phyloP scores from a whole-genome alignment of 2,888 invertebrate genomes.

The Apamea anceps region DNA sequence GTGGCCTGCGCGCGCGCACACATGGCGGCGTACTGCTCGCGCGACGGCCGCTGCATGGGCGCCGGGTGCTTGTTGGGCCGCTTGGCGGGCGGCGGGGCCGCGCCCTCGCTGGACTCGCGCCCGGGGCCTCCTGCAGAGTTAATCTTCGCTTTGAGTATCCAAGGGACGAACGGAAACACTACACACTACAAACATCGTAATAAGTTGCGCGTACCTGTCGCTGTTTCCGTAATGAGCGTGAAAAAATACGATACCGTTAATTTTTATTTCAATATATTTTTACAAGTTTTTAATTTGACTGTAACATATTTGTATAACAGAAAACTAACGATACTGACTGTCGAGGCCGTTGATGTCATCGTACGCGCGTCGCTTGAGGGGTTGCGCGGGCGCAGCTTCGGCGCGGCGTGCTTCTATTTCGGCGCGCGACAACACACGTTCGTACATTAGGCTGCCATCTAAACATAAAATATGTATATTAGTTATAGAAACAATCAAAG shows the following conservation, averaged over 20 bases:
- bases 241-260: conserved; percentile 55
- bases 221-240: conserved; percentile 68
- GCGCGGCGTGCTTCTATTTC: conserved; percentile 92
- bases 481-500: conserved; percentile 7
- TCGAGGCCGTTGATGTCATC: conserved; percentile 97
- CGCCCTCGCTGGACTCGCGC: conserved; percentile 74
- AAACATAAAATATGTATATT: conserved; percentile 43
- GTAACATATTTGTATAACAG: conserved; percentile 15
- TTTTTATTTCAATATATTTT: conserved; percentile 28
- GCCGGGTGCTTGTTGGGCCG: conserved; percentile 94
- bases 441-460: conserved; percentile 97
- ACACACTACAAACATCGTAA: neutral
- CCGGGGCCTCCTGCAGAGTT: conserved; percentile 68
- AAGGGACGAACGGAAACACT: too few species aligned
- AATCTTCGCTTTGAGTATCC: conserved; percentile 11
- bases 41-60: conserved; percentile 92
- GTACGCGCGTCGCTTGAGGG: conserved; percentile 95
- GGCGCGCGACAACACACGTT: conserved; percentile 95
- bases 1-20: conserved; percentile 92
- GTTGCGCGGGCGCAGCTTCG: conserved; percentile 71
- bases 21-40: conserved; percentile 93
- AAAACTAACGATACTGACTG: conserved; percentile 91
- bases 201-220: conserved; percentile 69
- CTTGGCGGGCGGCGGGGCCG: conserved; percentile 93
- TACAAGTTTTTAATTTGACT: neutral